Evolutionary conservation across 2,888 invertebrate species (phyloP).

Genomic region (Himalopsyche japonica): DNA sequence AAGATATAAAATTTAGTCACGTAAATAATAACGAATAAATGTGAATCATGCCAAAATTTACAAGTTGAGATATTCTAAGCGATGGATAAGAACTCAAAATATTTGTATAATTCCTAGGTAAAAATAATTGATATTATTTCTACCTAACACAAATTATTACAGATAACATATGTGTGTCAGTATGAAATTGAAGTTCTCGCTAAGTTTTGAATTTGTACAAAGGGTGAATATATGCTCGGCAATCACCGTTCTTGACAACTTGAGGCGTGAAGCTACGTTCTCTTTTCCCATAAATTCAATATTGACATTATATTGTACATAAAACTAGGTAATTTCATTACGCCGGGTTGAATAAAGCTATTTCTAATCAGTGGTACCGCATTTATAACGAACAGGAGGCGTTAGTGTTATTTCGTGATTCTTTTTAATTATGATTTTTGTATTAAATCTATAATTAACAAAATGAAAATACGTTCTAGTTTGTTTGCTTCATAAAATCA

Average conservation of each 20-base stretch:
- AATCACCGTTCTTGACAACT: background rate
- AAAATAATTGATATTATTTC: background rate
- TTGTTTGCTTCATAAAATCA: too few species aligned
- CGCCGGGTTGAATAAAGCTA: background rate
- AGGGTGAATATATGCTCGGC: background rate
- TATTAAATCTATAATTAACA: too few species aligned
- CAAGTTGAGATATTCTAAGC: too few species aligned
- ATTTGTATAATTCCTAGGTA: too few species aligned
- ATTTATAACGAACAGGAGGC: background rate
- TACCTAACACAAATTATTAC: background rate
- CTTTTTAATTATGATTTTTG: too few species aligned
- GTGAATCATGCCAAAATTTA: too few species aligned
- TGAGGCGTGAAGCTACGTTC: background rate
- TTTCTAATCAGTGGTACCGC: background rate
- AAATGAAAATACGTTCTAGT: too few species aligned
- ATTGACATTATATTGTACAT: background rate
- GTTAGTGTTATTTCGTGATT: too few species aligned
- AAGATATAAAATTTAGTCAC: too few species aligned
- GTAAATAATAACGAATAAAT: too few species aligned
- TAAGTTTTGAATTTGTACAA: background rate
- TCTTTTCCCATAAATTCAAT: background rate
- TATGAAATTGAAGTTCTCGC: background rate
- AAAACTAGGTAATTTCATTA: background rate
- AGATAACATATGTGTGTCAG: too few species aligned
- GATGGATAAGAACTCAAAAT: too few species aligned